Evolutionary conservation across 1,140 invertebrate genomes (phyloP).

Genomic region (Penaeus chinensis): DNA sequence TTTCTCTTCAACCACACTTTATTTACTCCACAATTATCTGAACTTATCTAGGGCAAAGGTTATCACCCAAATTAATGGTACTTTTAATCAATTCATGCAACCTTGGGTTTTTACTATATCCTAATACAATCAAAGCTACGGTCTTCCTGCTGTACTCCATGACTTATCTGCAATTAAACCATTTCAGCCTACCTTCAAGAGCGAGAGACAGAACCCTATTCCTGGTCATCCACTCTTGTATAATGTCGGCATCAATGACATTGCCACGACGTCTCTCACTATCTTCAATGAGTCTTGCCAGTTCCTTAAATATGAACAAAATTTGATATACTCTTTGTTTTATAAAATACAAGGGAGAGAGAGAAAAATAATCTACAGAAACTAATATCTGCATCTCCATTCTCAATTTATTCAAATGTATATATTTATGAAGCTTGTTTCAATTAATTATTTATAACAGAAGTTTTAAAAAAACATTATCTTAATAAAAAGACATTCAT

Average conservation of each 20-base stretch:
- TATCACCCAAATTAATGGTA: too few relatives aligned
- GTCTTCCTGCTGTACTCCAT: neutral
- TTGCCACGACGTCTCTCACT: slow-evolving; percentile 66
- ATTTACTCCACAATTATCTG: too few relatives aligned
- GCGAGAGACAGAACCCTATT: slow-evolving; percentile 71
- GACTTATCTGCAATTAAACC: neutral
- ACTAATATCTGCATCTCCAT: too few relatives aligned
- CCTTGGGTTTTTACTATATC: too few relatives aligned
- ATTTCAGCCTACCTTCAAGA: slow-evolving; percentile 69
- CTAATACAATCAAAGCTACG: neutral
- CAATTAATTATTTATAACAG: too few relatives aligned
- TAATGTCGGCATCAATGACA: slow-evolving; percentile 67
- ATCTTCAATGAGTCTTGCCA: slow-evolving; percentile 71
- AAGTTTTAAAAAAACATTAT: neutral
- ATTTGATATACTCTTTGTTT: neutral
- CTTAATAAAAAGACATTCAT: neutral
- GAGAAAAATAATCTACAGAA: neutral
- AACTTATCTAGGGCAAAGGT: too few relatives aligned
- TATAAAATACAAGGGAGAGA: neutral
- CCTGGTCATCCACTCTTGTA: slow-evolving; percentile 72
- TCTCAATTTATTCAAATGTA: too few relatives aligned
- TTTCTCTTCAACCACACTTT: too few relatives aligned
- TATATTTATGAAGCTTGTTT: too few relatives aligned
- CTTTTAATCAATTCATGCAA: too few relatives aligned
- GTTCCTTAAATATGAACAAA: slow-evolving; percentile 54